Percentiles rank a stretch among this genome's conserved stretches.
Evolutionary conservation across 2,797 vertebrate genomes (phyloP).

Genomic region (Cephalopachus bancanus): DNA sequence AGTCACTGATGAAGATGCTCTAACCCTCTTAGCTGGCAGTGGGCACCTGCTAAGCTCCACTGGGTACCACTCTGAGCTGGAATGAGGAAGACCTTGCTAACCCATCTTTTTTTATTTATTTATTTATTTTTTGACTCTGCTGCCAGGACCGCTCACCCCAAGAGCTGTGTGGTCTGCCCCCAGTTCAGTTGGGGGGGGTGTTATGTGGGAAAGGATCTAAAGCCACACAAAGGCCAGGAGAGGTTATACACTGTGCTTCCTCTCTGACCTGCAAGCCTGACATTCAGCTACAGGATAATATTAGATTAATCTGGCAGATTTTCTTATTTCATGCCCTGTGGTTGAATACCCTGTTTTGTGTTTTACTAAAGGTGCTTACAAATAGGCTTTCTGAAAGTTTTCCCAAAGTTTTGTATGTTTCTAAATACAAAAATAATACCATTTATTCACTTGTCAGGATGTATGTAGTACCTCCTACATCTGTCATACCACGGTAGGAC

Average conservation of each 20-base stretch:
- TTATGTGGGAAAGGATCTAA: neutral
- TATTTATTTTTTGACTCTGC: neutral
- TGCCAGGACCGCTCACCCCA: neutral
- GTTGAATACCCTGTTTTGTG: neutral
- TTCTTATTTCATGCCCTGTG: neutral
- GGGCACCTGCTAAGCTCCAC: neutral
- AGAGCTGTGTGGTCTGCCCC: constrained; percentile 39
- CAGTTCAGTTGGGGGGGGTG: neutral
- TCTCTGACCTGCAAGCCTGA: neutral
- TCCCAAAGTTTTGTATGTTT: neutral
- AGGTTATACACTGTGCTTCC: neutral
- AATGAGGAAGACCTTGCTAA: neutral
- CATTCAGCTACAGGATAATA: neutral
- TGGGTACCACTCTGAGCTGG: neutral
- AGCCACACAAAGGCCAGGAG: neutral
- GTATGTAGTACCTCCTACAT: neutral
- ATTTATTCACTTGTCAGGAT: neutral
- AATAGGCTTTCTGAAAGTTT: constrained; percentile 48
- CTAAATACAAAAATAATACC: neutral
- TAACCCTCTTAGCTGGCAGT: neutral
- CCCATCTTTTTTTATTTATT: neutral
- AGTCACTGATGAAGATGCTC: neutral
- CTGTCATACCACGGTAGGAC: neutral
- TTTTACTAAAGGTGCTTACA: constrained; percentile 57
- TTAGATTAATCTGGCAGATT: neutral